Evolutionary conservation across 2,888 invertebrate species (phyloP).

Genomic region (Branchipolynoe longqiensis): DNA sequence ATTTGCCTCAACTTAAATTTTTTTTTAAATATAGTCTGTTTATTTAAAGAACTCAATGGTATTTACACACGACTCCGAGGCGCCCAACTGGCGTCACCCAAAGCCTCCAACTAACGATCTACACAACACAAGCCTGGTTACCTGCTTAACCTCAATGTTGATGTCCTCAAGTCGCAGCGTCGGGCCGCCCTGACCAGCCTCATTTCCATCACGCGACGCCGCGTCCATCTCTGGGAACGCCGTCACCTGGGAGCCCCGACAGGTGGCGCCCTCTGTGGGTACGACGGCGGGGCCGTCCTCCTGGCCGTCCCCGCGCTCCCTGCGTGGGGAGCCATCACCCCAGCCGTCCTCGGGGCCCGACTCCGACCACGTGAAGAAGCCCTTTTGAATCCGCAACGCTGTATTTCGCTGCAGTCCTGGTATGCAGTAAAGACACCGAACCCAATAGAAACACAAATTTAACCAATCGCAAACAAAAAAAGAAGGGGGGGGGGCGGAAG

Average conservation of each 20-base stretch:
- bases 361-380: slow-evolving; percentile 71
- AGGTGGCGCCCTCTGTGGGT: background rate
- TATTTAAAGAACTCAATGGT: too few species aligned
- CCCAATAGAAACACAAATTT: too few species aligned
- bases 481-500: too few species aligned
- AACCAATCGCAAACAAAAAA: too few species aligned
- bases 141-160: slow-evolving; percentile 72
- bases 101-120: too few species aligned
- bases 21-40: too few species aligned
- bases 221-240: too few species aligned
- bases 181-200: background rate
- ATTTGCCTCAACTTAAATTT: background rate
- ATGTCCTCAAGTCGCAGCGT: slow-evolving; percentile 70
- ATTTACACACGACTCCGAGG: too few species aligned
- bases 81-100: too few species aligned
- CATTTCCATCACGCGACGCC: background rate
- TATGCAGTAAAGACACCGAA: background rate
- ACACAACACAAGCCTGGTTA: too few species aligned
- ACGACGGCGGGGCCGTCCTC: too few species aligned
- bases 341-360: background rate
- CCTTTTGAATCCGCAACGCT: slow-evolving; percentile 67
- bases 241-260: background rate
- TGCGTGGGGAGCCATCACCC: background rate
- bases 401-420: slow-evolving; percentile 3
- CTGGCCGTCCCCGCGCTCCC: slow-evolving; percentile 32